Evolutionary conservation across 2,113 vertebrate genomes (phyloP), one percentile per base, ranked within the genome.

Genomic region (Mormyrus lacerda): DNA sequence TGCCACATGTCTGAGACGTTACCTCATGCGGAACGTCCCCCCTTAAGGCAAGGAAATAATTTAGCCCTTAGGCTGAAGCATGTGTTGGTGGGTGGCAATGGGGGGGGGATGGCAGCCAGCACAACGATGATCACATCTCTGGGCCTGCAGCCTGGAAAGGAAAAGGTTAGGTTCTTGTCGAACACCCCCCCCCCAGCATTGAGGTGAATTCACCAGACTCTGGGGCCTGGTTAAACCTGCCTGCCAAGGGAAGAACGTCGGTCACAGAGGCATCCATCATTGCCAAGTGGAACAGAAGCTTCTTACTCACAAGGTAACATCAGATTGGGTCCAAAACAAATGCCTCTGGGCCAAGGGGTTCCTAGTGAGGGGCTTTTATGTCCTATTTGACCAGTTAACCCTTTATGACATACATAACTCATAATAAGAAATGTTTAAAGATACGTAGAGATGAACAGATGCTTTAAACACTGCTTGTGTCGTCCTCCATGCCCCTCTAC

Each of bases 21-120:
- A 85, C 83, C 83, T 85, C 83, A 85, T 85, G 83, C 44, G 4
- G 83, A 85, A 50, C 83, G 44, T 50, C 83, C 27, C 47, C 83
- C 83, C 42, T 79, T 42, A 47, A 47, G 44, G 47, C 45, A 48
- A 45, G 83, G 83, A 47, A 85, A 48, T 47, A 48, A 85, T 48
- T 85, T 85, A 85, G 83, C 47, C 44, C 44, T 47, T 27, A 27
- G 83, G 83, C 44, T 85, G 83, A 48, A 85, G 44, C 7, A 13
- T 85, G 44, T 50, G 39, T 44, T 3, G 79, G 79, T 17, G 82
- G 15, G 39, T 47, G 39, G 1, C 2, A 3, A n/a, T n/a, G n/a
- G n/a, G 79, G 13, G 10, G 39, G 82, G 4, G 6, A 4, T 3
- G 35, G 31, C 35, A 79, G 31, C 35, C 35, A 42, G 73, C 73